Evolutionary conservation across 2,113 vertebrate species (phyloP), one percentile per base, ranked within the genome.

Genomic region (Anseranas semipalmata): DNA sequence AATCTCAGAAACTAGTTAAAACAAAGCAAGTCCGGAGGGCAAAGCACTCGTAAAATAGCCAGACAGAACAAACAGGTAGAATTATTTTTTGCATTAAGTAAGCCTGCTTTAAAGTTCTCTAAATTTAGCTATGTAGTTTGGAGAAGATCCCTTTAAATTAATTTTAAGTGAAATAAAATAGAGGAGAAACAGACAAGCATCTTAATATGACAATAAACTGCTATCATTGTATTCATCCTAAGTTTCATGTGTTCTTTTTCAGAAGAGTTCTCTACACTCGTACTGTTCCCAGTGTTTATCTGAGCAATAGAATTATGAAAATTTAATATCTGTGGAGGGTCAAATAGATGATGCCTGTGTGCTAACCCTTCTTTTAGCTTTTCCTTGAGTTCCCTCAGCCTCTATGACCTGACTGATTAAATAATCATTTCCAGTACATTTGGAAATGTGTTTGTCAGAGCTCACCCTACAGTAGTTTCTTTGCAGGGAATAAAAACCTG

Each of bases 1-100:
- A 90, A 79, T 87, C 67, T 72, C 43, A 85, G 80, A 75, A 93
- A 77, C 56, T 90, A 93, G 52, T 78, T 58, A 76, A 97, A 96
- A 94, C 72, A 91, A 94, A 93, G 85, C 10, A 58, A 88, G 76
- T 76, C 73, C 76, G 68, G 76, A 77, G 56, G 66, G 55, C 19
- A 89, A 91, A 87, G 27, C 19, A 45, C 33, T 95, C 18, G 1
- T 87, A 90, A 86, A 97, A 63, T 22, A 91, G 70, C 17, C 46
- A 91, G 58, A 68, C 35, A 90, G 50, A 95, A 76, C 62, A 91
- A 95, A 94, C 32, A 90, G 59, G 67, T 91, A 77, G n/a, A 82
- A 46, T 84, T 85, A 43, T 60, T 73, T 91, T 93, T 87, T 76
- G 32, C 66, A 62, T 46, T 4, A 74, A 66, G 30, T 52, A 71